These are phyloP conservation scores for Bombus huntii DNA, from an alignment of 1,140 invertebrate species.

Conservation along the genomic window DNA sequence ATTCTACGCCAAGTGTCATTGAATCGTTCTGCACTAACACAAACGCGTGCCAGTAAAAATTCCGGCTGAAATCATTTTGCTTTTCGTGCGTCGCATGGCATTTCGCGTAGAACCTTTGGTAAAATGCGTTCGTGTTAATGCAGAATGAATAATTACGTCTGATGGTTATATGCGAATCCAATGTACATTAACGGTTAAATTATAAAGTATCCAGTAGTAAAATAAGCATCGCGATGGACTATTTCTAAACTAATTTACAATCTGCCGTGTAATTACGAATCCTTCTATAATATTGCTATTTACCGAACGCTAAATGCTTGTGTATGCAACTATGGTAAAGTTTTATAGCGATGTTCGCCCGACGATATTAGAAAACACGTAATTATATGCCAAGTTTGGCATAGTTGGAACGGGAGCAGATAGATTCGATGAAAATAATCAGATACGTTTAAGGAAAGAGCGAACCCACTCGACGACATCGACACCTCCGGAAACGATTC, in stretches of 20 bases:
- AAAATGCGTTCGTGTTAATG: neutral
- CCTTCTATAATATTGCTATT: neutral
- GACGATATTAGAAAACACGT: neutral
- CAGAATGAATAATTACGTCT: neutral
- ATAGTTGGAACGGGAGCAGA: neutral
- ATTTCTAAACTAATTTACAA: neutral
- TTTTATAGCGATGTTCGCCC: no score
- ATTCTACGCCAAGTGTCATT: neutral
- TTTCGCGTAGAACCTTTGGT: neutral
- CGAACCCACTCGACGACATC: conserved; percentile 60
- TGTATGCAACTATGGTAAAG: neutral
- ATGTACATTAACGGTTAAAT: neutral
- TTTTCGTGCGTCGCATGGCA: neutral
- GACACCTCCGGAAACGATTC: conserved; percentile 56
- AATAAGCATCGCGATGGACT: neutral
- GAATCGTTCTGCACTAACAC: neutral
- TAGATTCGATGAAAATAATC: conserved; percentile 69
- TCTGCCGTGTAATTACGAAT: neutral
- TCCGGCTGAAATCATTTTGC: neutral
- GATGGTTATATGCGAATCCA: neutral
- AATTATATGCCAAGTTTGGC: neutral
- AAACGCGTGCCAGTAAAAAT: conserved; percentile 1
- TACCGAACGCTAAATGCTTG: neutral
- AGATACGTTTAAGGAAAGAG: conserved; percentile 71
- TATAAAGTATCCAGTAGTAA: no score